phyloP scores from a whole-genome alignment of 2,113 vertebrate species.

The Periophthalmodon schlosseri region DNA sequence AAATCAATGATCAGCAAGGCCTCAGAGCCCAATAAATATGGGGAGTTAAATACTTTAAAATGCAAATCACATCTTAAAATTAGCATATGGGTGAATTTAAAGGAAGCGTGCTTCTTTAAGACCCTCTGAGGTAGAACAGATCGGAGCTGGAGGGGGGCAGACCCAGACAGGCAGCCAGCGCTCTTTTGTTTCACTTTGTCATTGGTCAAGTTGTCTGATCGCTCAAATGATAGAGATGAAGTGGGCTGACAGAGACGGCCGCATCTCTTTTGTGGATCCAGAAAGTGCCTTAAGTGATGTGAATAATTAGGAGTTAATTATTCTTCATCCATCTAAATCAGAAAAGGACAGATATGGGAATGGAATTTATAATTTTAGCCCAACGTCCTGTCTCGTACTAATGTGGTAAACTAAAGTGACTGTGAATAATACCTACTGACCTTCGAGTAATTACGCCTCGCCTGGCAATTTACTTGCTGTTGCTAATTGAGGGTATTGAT shows the following conservation, averaged over 20 bases:
- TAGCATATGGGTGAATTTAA: conserved; percentile 99
- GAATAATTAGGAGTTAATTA: conserved; percentile 99
- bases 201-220: conserved; percentile 93
- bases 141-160: conserved; percentile 69
- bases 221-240: conserved; percentile 93
- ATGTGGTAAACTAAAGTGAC: conserved; percentile 99
- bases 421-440: conserved; percentile 99
- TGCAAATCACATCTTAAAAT: conserved; percentile 96
- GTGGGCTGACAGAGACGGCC: conserved; percentile 88
- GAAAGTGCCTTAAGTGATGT: conserved; percentile 99
- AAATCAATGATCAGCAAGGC: conserved; percentile 99
- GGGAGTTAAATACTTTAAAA: conserved; percentile 99
- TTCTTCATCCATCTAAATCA: conserved; percentile 99
- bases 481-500: conserved; percentile 94
- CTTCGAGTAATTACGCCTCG: conserved; percentile 95
- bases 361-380: conserved; percentile 99
- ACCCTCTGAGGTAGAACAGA: conserved; percentile 94
- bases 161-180: conserved; percentile 70
- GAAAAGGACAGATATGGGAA: conserved; percentile 99
- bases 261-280: conserved; percentile 91
- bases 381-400: conserved; percentile 93
- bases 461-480: conserved; percentile 90
- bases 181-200: conserved; percentile 84
- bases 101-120: conserved; percentile 96
- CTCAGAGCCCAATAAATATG: conserved; percentile 99